A percentile compares a stretch with the other conserved stretches of the same genome.
Conservation (phyloP, 92 coral and sea anemone species). For the Bergia puertoricense region DNA sequence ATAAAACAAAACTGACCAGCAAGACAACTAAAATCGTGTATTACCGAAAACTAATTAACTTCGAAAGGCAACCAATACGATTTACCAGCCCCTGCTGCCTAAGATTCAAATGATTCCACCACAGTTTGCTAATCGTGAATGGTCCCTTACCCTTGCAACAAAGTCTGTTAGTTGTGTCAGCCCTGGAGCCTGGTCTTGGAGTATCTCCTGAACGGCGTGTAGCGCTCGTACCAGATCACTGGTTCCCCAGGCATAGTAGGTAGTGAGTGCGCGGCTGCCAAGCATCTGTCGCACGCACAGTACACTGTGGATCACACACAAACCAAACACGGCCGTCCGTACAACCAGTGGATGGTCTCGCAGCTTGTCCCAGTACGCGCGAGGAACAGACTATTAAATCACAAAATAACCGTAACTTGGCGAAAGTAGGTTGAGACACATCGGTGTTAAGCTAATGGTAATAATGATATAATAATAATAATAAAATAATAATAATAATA, state of each 20-base stretch:
- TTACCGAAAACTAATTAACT: too few species aligned
- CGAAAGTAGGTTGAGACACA: background rate
- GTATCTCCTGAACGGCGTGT: constrained; percentile 66
- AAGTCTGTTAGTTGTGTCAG: constrained; percentile 44
- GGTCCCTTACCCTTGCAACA: constrained; percentile 33
- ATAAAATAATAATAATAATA: too few species aligned
- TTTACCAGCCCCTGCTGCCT: too few species aligned
- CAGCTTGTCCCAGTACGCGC: constrained; percentile 79
- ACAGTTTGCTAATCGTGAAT: background rate
- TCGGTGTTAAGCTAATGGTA: too few species aligned
- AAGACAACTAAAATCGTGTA: too few species aligned
- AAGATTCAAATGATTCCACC: too few species aligned
- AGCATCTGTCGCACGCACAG: constrained; percentile 83
- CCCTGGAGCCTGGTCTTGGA: constrained; percentile 57
- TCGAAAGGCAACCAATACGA: too few species aligned
- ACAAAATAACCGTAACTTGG: background rate
- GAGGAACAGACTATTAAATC: constrained; percentile 59
- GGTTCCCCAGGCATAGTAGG: constrained; percentile 75
- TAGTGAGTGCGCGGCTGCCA: constrained; percentile 88
- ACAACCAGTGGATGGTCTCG: constrained; percentile 81
- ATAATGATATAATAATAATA: too few species aligned
- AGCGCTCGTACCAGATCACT: constrained; percentile 80
- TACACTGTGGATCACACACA: constrained; percentile 85
- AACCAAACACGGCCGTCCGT: constrained; percentile 87
- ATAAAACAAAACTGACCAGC: too few species aligned